Evolutionary conservation across 2,113 vertebrate species (phyloP).

Genomic region (Chlamydotis undulata): DNA sequence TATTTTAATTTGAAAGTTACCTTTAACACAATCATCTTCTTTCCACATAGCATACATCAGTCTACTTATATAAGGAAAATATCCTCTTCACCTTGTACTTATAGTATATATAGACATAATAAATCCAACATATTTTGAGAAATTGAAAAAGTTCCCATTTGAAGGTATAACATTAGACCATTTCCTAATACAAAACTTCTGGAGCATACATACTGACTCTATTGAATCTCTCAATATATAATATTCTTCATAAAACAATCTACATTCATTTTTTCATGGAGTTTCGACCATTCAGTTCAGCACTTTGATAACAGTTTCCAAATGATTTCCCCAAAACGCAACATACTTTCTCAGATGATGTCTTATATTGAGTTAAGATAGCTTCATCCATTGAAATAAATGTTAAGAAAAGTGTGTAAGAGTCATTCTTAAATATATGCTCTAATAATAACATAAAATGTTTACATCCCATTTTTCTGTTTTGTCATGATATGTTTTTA

Average conservation of each 20-base stretch:
- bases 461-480: background rate
- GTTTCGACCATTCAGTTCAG: background rate
- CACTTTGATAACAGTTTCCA: slow-evolving; percentile 18
- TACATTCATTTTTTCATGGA: background rate
- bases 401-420: background rate
- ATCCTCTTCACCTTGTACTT: background rate
- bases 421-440: background rate
- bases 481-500: background rate
- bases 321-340: background rate
- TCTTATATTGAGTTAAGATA: background rate
- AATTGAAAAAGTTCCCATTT: background rate
- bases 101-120: background rate
- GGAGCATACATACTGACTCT: background rate
- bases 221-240: background rate
- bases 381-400: background rate
- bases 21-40: background rate
- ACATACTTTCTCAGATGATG: background rate
- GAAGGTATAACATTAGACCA: background rate
- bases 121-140: background rate
- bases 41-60: background rate
- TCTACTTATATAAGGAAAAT: background rate
- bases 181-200: slow-evolving; percentile 36
- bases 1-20: background rate
- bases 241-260: background rate
- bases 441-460: background rate